Base-by-base conservation (phyloP, 2,888 invertebrate species). In the Athetis lepigone region DNA sequence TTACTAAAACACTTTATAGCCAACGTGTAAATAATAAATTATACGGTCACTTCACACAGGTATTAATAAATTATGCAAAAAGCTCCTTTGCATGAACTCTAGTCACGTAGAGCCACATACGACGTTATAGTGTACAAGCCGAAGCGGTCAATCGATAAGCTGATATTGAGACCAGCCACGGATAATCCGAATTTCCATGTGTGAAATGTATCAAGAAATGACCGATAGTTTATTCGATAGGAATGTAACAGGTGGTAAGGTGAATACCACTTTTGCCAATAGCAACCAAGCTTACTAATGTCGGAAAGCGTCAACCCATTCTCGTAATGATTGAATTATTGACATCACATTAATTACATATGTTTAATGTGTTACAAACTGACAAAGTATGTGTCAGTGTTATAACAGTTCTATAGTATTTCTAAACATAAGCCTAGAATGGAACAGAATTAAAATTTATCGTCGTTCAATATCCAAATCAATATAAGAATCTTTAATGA, bases 51-150 rank as follows among this genome's bases (percentile, higher is more conserved):
- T 83, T 83, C 75, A 82, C 85, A 85, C 81, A 76, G 78, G 81
- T 82, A 83, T 83, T 80, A 82, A 84, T 86, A 83, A 68, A 77
- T 75, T 77, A 87, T 85, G 83, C 81, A 85, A 84, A 85, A 81
- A 82, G 65, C 69, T 60, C 25, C 42, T 79, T 80, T 76, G 78
- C 83, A 81, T 77, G 66, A 69, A 75, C 77, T 61, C 77, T 39
- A 65, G 80, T 82, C 84, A 84, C 82, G 83, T 80, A 71, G 63
- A 27, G 29, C 66, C 79, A 71, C 72, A 72, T 77, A 69, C 73
- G 70, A 70, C 21, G 46, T 37, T 58, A 52, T 50, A 50, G 62
- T 61, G 59, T 52, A 68, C 56, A 64, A 75, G 70, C 74, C 74
- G 77, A 82, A 82, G 76, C 78, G 81, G 40, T 37, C 21, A 61